phyloP scores from a whole-genome alignment of 2,888 invertebrate species.

The Limnephilus lunatus region DNA sequence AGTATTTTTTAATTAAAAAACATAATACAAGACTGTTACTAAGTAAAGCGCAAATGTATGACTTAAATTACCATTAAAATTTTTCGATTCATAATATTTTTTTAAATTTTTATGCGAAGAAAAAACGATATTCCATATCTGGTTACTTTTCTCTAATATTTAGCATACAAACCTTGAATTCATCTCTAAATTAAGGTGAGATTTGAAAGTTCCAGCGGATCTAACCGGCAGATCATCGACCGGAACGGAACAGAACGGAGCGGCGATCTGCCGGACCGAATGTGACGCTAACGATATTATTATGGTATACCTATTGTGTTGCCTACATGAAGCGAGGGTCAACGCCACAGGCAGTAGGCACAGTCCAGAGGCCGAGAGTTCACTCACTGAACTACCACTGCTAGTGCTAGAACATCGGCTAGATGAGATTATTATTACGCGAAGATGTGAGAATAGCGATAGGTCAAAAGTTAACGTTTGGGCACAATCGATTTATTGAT shows the following conservation, averaged over 20 bases:
- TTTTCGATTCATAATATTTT: too few species aligned
- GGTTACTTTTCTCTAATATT: too few species aligned
- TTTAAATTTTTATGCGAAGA: too few species aligned
- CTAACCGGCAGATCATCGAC: slow-evolving; percentile 18
- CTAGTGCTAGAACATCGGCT: not conserved
- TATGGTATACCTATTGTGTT: slow-evolving; percentile 21
- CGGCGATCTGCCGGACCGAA: slow-evolving; percentile 27
- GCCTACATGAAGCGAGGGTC: slow-evolving; percentile 7
- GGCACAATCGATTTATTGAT: too few species aligned
- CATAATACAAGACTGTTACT: too few species aligned
- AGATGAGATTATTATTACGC: not conserved
- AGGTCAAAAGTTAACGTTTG: not conserved
- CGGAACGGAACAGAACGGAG: not conserved
- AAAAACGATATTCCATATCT: too few species aligned
- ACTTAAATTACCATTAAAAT: too few species aligned
- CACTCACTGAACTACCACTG: not conserved
- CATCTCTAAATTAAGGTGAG: not conserved
- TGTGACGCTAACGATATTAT: slow-evolving; percentile 25
- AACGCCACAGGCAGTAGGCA: slow-evolving; percentile 11
- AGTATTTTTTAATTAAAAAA: too few species aligned
- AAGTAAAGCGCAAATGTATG: too few species aligned
- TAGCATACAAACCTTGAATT: not conserved
- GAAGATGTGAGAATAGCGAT: not conserved
- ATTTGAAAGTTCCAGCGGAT: slow-evolving; percentile 32
- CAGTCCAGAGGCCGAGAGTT: not conserved